Evolutionary conservation across 2,888 invertebrate genomes (phyloP), one percentile per base, ranked within the genome.

Genomic region (Drosophila setosimentum): DNA sequence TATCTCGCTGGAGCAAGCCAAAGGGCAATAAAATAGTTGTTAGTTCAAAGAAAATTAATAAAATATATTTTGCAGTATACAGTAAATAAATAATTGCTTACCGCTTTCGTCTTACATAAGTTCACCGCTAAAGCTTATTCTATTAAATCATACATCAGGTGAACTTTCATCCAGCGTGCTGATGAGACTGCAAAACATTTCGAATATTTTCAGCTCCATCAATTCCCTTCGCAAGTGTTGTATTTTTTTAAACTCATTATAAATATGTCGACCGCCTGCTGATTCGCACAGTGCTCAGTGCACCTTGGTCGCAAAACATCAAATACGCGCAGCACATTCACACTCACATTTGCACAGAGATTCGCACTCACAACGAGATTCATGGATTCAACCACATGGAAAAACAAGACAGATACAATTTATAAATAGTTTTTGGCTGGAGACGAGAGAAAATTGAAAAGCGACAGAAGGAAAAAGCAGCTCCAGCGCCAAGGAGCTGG

Each of bases 341-440:
- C 54, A 69, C 29, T 32, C 30, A 21, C 29, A 24, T 3, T 18
- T 18, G 50, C 37, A 24, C n/a, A 57, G 11, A 37, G 45, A 66
- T 59, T 50, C 60, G 50, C 48, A 64, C 49, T 53, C 61, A 48
- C 53, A 65, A 53, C 65, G 49, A 71, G 61, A 62, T 61, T 68
- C 78, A 68, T 62, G 68, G 58, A 61, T 60, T 61, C 68, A 57
- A 69, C 84, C 71, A 73, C 68, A 73, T 80, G 69, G 68, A 72
- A 75, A 75, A 86, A 73, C 70, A 83, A 83, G 83, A 78, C 83
- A 83, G 89, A 83, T 75, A 89, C 88, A 89, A 76, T 88, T 79
- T 85, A 82, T 85, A 85, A 89, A 89, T 85, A 89, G 90, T 85
- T 85, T 85, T 89, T 89, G 76, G 86, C 70, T 73, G 55, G 73